A percentile compares a stretch with the other conserved stretches of the same genome.
These are phyloP conservation scores for Heliopora coerulea DNA, from an alignment of 92 coral and sea anemone genomes.

Conservation along the genomic window DNA sequence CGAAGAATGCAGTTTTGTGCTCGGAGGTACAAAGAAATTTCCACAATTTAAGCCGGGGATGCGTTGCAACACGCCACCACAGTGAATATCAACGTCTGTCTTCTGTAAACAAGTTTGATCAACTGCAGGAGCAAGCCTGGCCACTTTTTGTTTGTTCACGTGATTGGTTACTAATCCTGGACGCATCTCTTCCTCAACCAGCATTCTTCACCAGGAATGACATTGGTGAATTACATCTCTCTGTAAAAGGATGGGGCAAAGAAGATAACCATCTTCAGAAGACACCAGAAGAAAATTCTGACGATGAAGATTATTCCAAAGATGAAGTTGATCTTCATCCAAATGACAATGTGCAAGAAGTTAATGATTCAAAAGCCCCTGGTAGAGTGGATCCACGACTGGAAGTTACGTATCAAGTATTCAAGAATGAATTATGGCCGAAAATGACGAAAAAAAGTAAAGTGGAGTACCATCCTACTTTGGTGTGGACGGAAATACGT, in stretches of 20 bases:
- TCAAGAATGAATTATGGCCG: conserved; percentile 80
- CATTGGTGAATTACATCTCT: conserved; percentile 70
- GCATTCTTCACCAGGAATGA: conserved; percentile 69
- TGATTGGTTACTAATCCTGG: conserved; percentile 81
- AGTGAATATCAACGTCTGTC: conserved; percentile 51
- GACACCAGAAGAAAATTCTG: conserved; percentile 67
- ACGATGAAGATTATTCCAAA: conserved; percentile 59
- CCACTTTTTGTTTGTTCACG: conserved; percentile 85
- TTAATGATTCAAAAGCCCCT: conserved; percentile 11
- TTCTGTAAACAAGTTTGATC: conserved; percentile 62
- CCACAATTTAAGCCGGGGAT: conserved; percentile 78
- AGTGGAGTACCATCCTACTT: conserved; percentile 80
- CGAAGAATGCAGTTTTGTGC: conserved; percentile 92
- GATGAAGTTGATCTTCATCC: too few species aligned
- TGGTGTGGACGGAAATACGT: conserved; percentile 95
- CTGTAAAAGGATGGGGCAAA: conserved; percentile 92
- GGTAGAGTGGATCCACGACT: conserved; percentile 62
- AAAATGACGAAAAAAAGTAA: conserved; percentile 68
- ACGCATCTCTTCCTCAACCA: conserved; percentile 82
- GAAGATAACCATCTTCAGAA: conserved; percentile 72
- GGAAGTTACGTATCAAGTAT: conserved; percentile 87
- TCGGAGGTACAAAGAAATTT: conserved; percentile 90
- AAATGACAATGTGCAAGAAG: background rate
- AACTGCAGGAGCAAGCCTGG: conserved; percentile 76
- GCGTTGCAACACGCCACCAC: conserved; percentile 57